These are phyloP conservation scores for Xiphophorus couchianus DNA, from an alignment of 2,113 vertebrate genomes.

Conservation along the genomic window DNA sequence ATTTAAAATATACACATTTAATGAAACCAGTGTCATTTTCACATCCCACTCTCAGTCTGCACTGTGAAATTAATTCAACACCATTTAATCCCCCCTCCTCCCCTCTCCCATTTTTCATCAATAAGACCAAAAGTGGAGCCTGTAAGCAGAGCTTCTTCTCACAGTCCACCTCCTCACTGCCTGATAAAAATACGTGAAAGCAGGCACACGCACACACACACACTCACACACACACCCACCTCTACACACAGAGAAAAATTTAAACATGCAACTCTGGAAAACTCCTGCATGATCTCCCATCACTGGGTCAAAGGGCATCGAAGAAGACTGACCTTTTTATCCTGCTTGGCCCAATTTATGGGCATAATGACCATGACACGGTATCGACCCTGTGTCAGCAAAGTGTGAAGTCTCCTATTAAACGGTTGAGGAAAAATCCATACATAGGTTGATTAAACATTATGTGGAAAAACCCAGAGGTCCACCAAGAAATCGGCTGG, in stretches of 20 bases:
- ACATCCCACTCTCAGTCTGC: slow-evolving; percentile 76
- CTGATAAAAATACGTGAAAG: slow-evolving; percentile 48
- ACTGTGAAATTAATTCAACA: slow-evolving; percentile 73
- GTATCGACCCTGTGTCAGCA: slow-evolving; percentile 64
- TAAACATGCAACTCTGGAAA: slow-evolving; percentile 40
- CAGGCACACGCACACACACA: slow-evolving; percentile 17
- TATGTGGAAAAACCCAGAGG: slow-evolving; percentile 16
- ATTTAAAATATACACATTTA: slow-evolving; percentile 67
- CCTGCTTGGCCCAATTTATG: slow-evolving; percentile 76
- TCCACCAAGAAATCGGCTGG: not conserved
- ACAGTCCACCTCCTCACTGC: slow-evolving; percentile 44
- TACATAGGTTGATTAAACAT: slow-evolving; percentile 54
- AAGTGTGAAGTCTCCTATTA: slow-evolving; percentile 54
- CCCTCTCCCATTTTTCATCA: slow-evolving; percentile 16
- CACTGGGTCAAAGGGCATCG: slow-evolving; percentile 63
- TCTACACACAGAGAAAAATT: slow-evolving; percentile 3
- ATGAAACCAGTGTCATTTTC: slow-evolving; percentile 74
- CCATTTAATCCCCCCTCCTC: slow-evolving; percentile 31
- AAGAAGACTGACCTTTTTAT: slow-evolving; percentile 68
- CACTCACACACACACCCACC: slow-evolving; percentile 16
- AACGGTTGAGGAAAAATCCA: slow-evolving; percentile 62
- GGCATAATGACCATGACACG: slow-evolving; percentile 65
- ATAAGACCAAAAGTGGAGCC: slow-evolving; percentile 36
- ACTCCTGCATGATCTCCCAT: slow-evolving; percentile 50
- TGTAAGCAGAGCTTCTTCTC: slow-evolving; percentile 55